Evolutionary conservation across 2,888 invertebrate species (phyloP).

Genomic region (Drosophila leonis): DNA sequence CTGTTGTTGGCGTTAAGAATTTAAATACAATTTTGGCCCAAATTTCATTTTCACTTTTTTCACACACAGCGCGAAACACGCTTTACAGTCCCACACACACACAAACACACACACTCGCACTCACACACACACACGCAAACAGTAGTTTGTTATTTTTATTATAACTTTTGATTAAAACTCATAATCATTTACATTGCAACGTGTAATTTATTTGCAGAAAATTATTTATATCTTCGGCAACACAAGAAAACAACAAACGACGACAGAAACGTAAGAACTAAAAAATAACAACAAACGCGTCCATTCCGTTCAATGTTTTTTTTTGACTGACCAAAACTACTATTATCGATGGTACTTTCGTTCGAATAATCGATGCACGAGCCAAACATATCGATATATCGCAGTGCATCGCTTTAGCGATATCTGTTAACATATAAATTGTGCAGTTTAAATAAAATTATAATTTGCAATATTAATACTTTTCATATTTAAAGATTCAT

Average conservation of each 20-base stretch:
- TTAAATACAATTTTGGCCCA: constrained; percentile 68
- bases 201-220: constrained; percentile 33
- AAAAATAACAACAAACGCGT: constrained; percentile 63
- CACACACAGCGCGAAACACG: constrained; percentile 31
- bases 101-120: constrained; percentile 10
- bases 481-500: neutral
- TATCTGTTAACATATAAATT: neutral
- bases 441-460: neutral
- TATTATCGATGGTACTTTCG: constrained; percentile 37
- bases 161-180: constrained; percentile 53
- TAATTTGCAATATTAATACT: neutral
- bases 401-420: neutral
- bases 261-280: constrained; percentile 60
- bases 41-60: constrained; percentile 73
- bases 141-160: constrained; percentile 12
- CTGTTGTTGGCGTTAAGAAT: constrained; percentile 58
- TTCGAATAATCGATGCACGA: neutral
- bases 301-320: constrained; percentile 48
- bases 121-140: constrained; percentile 19
- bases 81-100: constrained; percentile 8
- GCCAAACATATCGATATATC: constrained; percentile 1
- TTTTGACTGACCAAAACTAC: constrained; percentile 45
- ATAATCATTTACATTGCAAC: constrained; percentile 57
- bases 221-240: constrained; percentile 56
- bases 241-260: constrained; percentile 65